Base-by-base conservation (phyloP, 2,888 invertebrate genomes). In the Corythucha ciliata region DNA sequence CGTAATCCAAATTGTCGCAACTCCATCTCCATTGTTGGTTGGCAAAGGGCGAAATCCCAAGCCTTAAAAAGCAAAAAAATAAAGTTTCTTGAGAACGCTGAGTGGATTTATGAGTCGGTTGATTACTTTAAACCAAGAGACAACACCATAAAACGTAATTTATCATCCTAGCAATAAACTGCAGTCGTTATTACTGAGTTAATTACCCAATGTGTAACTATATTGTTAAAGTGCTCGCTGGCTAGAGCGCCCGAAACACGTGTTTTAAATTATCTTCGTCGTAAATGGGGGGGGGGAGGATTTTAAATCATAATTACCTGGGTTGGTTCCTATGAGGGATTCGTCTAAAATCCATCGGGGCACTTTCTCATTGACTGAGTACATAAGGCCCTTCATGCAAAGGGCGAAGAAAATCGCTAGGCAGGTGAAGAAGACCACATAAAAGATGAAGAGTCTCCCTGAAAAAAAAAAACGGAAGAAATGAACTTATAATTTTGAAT, bases 301-400 rank as follows among this genome's bases (percentile, higher is more conserved):
- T 4, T 18, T 36, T 47, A 14, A 20, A n/a, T n/a, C n/a, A 32
- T 29, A 50, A 41, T 60, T 61, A 79, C 80, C 96, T 59, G 97
- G 97, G 74, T 93, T 96, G 60, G 86, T 86, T 64, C 94, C 94
- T 64, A 96, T 93, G 61, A 93, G 78, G 55, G 92, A 91, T 49
- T 77, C 69, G 21, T 85, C 82, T 58, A 89, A 72, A 50, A 76
- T 77, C 76, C 81, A 92, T 60, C 74, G 81, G 0, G 94, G 94
- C 57, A 73, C 72, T n/a, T 74, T 68, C 1, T 75, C 67, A 57
- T 80, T 76, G 54, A 93, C 65, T 0, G 83, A 79, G 36, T 78
- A 71, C 62, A 86, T 72, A 60, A 97, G 75, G 1, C 83, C 84
- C 54, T 84, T 80, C 78, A 93, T 80, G 69, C 92, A 91, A 46